A percentile compares a stretch with the other conserved stretches of the same genome.
phyloP scores from a whole-genome alignment of 2,113 vertebrate genomes.

The Ictalurus furcatus region DNA sequence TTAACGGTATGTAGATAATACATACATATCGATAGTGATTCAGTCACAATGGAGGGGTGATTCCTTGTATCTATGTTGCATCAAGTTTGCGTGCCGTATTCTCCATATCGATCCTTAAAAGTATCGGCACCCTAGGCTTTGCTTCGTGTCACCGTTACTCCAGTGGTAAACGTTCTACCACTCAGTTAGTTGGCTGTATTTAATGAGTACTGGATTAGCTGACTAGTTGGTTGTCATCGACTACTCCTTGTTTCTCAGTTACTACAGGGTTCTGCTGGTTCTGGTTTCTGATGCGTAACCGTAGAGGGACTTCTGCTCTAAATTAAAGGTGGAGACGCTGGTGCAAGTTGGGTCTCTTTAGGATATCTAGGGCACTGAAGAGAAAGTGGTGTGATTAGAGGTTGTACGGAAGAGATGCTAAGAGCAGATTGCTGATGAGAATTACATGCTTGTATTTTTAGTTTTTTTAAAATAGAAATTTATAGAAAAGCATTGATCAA shows the following conservation, averaged over 20 bases:
- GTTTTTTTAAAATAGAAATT: not conserved
- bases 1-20: no score
- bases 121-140: not conserved
- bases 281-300: not conserved
- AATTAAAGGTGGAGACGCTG: constrained; percentile 13
- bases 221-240: not conserved
- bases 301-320: not conserved
- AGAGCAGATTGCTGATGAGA: not conserved
- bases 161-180: not conserved
- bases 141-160: not conserved
- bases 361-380: constrained; percentile 6
- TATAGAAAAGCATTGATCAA: not conserved
- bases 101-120: not conserved
- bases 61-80: not conserved
- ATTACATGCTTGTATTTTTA: not conserved
- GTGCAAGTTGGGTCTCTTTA: constrained; percentile 21
- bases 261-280: not conserved
- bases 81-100: not conserved
- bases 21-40: not conserved
- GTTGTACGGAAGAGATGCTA: not conserved
- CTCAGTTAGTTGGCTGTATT: not conserved
- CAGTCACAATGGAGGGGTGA: not conserved
- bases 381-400: constrained; percentile 11
- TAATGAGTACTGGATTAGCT: not conserved
- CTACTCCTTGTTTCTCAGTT: not conserved